Evolutionary conservation across 2,113 vertebrate species (phyloP), one percentile per base, ranked within the genome.

Genomic region (Onychorhynchus coronatus): DNA sequence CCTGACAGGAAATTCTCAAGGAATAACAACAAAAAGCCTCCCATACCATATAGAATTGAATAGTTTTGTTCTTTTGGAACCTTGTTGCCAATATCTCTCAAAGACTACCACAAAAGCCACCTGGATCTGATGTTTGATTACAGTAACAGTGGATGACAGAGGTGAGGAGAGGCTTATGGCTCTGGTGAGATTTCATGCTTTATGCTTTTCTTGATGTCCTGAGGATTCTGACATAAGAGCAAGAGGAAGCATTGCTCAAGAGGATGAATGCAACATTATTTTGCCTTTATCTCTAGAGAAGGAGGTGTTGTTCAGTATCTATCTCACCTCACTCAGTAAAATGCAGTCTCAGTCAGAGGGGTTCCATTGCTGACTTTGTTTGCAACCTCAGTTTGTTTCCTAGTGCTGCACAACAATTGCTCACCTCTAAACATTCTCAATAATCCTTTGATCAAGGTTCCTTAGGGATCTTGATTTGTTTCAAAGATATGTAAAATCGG

Each of bases 141-240:
- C 31, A 55, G 0, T 25, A n/a, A 61, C 8, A 50, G 17, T 1
- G 3, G 42, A 30, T 0, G 1, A n/a, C 30, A 71, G 16, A 72
- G 71, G 37, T 1, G 2, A 76, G 25, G 33, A n/a, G n/a, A 66
- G 7, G 27, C 23, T 72, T 67, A 31, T 27, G 20, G 67, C 22
- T 74, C 50, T 41, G 46, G 28, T 46, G 35, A 65, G 30, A 19
- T 75, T 59, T 78, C n/a, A 28, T 10, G 35, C 23, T 47, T 83
- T 59, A 39, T 20, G 39, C 12, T 92, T 76, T 68, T 46, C 31
- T 71, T 7, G 1, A 7, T 44, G 19, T 31, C 41, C 56, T 59
- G 35, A 74, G 35, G 33, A 50, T 15, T 33, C 47, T 30, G 63
- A 39, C 19, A 11, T 39, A 70, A 78, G 12, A 86, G 37, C 37